Evolutionary conservation across 2,888 invertebrate genomes (phyloP), one percentile per base, ranked within the genome.

Genomic region (Petrolisthes manimaculis): DNA sequence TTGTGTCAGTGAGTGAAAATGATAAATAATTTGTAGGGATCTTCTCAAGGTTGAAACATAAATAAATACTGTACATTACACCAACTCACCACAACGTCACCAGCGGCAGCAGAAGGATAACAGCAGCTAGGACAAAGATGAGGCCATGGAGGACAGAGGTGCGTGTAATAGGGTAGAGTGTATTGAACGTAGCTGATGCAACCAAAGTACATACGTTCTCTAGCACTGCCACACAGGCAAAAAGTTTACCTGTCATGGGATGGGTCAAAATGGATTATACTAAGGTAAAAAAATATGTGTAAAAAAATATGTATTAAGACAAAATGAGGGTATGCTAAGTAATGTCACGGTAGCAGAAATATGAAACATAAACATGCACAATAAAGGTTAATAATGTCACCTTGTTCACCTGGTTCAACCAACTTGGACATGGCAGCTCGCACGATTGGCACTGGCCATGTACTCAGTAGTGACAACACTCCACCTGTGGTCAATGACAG

Each of bases 381-480:
- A 37, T 37, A 0, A 37, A 37, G 37, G 37, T 37, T 37, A 37
- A 71, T 69, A 21, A 5, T 21, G 91, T 91, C 91, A 93, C 93
- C 93, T 92, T 93, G 93, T 92, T 94, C 94, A 90, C 92, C 92
- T 8, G 91, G 90, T 61, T 92, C 92, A 8, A 94, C 93, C 86
- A 93, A 91, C 90, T 93, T 93, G 4, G 93, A 93, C 80, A 93
- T 91, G 53, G 93, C 91, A 3, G 94, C 93, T 67, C 94, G 92
- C 3, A 93, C 91, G 4, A 93, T 92, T 12, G 93, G 93, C 21
- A 93, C 92, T 61, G 93, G 92, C 91, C 93, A 93, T 56, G 93
- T 93, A 88, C 93, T 87, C 55, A 86, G 21, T 79, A 89, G 54
- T 21, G 84, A 56, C 69, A 89, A 55, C 2, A 83, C 79, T n/a